Conservation (phyloP, 2,888 invertebrate genomes). For the Acrocyrtus sp. region DNA sequence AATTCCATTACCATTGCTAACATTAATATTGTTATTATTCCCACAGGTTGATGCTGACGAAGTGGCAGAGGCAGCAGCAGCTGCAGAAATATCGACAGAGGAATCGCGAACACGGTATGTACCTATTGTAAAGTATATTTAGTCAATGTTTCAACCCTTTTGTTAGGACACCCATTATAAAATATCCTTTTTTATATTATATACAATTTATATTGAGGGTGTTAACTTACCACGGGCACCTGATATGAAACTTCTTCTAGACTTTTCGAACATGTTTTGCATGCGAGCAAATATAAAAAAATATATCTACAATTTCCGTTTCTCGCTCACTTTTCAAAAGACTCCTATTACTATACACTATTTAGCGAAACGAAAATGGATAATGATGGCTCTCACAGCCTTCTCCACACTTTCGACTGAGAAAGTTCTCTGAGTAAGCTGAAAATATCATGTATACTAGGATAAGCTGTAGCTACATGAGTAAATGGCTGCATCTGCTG, state of each 20-base stretch:
- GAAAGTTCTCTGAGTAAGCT: neutral
- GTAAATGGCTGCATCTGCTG: too few relatives aligned
- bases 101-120: constrained; percentile 63
- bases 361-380: too few relatives aligned
- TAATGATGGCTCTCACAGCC: neutral
- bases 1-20: constrained; percentile 54
- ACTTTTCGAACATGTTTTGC: constrained; percentile 63
- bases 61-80: constrained; percentile 36
- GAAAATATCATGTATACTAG: neutral
- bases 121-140: too few relatives aligned
- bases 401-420: neutral
- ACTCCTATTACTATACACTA: too few relatives aligned
- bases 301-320: constrained; percentile 21
- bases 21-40: constrained; percentile 51
- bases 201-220: too few relatives aligned
- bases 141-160: too few relatives aligned
- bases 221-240: too few relatives aligned
- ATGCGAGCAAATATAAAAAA: constrained; percentile 35
- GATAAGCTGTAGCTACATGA: neutral
- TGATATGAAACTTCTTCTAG: constrained; percentile 61
- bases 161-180: too few relatives aligned
- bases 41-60: constrained; percentile 43
- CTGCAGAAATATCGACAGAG: constrained; percentile 53
- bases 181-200: too few relatives aligned
- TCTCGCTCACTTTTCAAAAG: constrained; percentile 3